phyloP scores from a whole-genome alignment of 2,797 vertebrate species.

The Pantherophis vulpinus region DNA sequence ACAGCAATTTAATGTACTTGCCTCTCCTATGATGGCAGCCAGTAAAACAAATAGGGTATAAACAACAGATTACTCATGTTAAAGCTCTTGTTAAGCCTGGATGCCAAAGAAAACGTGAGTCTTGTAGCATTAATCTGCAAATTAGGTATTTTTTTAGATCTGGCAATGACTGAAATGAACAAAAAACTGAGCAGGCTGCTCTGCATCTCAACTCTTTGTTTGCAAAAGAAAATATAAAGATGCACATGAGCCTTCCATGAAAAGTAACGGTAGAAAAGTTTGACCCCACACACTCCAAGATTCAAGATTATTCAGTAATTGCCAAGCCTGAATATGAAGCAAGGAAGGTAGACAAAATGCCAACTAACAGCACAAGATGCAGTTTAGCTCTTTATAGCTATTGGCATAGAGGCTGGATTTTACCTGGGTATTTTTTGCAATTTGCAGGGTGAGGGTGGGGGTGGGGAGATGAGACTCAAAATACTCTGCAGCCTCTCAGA shows the following conservation, averaged over 20 bases:
- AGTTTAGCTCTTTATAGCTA: not conserved
- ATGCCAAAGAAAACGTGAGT: constrained; percentile 51
- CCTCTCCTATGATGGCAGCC: constrained; percentile 22
- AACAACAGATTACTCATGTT: constrained; percentile 35
- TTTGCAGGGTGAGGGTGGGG: no score
- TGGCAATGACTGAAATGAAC: not conserved
- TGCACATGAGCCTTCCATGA: not conserved
- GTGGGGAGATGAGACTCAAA: not conserved
- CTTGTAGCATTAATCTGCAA: constrained; percentile 55
- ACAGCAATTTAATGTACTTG: constrained; percentile 17
- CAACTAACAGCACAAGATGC: not conserved
- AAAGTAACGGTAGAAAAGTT: not conserved
- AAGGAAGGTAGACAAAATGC: not conserved
- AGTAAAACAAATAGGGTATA: constrained; percentile 27
- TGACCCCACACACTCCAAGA: not conserved
- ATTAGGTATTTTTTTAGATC: constrained; percentile 31
- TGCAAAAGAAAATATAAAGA: not conserved
- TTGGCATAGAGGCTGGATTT: not conserved
- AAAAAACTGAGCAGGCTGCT: not conserved
- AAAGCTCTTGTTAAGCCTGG: constrained; percentile 50
- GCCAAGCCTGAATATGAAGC: not conserved
- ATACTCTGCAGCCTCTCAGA: constrained; percentile 23
- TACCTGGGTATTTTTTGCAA: not conserved
- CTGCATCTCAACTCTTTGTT: not conserved
- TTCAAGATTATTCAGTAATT: not conserved